A percentile compares a stretch with the other conserved stretches of the same genome.
Conservation (phyloP, 2,113 vertebrate genomes). For the Ia io region DNA sequence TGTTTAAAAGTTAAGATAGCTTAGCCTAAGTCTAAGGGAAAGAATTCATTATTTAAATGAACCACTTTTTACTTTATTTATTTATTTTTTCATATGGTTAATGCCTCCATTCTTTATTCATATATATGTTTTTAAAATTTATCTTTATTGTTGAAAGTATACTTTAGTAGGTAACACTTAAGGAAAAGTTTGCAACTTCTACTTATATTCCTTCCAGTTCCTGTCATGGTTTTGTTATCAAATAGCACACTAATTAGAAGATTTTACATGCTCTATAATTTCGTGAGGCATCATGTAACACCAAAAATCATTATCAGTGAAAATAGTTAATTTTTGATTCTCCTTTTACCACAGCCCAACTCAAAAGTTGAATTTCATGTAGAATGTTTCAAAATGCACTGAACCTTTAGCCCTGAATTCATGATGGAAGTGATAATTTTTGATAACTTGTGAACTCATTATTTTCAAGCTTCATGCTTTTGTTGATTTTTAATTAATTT, state of each 20-base stretch:
- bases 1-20: neutral
- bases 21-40: neutral
- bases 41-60: neutral
- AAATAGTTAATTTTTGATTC: neutral
- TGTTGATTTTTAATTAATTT: constrained; percentile 1
- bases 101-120: too few species aligned
- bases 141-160: too few species aligned
- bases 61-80: neutral
- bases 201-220: neutral
- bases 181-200: neutral
- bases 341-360: neutral
- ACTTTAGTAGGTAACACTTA: neutral
- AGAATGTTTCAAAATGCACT: constrained; percentile 6
- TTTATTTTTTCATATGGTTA: too few species aligned
- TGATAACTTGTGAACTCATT: constrained; percentile 8
- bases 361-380: constrained; percentile 30
- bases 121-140: too few species aligned
- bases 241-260: neutral
- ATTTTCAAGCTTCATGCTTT: constrained; percentile 4
- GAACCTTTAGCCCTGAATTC: constrained; percentile 20
- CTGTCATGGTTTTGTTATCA: neutral
- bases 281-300: neutral
- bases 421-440: neutral
- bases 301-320: neutral
- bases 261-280: neutral